Percentiles rank a stretch among this genome's conserved stretches.
These are phyloP conservation scores for Cygnus buccinator DNA, from an alignment of 2,113 vertebrate genomes.

Conservation along the genomic window DNA sequence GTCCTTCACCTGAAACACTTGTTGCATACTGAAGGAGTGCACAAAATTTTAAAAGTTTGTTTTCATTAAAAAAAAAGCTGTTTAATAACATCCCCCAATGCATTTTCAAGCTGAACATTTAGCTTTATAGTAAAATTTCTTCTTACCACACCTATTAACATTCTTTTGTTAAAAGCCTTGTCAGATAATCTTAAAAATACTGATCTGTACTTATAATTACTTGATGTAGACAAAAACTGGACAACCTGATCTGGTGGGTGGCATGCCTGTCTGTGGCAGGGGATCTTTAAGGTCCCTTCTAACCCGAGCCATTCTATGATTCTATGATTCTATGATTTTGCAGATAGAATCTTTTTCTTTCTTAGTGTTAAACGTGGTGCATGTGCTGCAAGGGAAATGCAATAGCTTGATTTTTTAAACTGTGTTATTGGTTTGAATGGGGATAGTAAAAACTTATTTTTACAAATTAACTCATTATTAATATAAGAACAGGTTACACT, in stretches of 20 bases:
- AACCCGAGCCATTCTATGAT: too few species aligned
- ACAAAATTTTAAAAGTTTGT: background rate
- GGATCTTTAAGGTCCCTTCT: too few species aligned
- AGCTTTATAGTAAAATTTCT: background rate
- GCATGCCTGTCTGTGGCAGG: too few species aligned
- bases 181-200: background rate
- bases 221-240: background rate
- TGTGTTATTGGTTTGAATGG: background rate
- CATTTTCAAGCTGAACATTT: background rate
- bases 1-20: background rate
- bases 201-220: background rate
- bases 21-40: background rate
- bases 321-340: background rate
- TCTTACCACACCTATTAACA: background rate
- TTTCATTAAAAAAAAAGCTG: background rate
- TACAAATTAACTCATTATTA: background rate
- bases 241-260: too few species aligned
- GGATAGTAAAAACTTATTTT: background rate
- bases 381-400: background rate
- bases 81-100: accelerated
- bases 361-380: background rate
- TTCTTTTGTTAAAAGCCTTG: background rate
- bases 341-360: background rate
- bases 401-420: background rate
- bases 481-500: background rate